Evolutionary conservation across 2,888 invertebrate genomes (phyloP).

Genomic region (Trissolcus brochymenae): DNA sequence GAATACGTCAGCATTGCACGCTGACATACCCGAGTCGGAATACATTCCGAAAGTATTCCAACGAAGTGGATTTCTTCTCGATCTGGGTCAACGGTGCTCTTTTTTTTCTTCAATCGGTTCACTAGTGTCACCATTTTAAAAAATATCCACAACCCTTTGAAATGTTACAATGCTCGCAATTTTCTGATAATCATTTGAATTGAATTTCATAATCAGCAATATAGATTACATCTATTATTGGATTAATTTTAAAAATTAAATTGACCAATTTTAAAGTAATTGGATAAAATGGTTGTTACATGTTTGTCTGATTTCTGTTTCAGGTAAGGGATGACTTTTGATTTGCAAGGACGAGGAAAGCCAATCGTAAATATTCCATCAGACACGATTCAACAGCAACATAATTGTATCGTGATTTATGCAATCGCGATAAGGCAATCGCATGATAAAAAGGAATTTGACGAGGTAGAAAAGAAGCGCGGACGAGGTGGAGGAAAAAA

Average conservation of each 20-base stretch:
- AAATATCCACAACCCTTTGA: no score
- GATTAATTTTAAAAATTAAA: no score
- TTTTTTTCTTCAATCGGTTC: constrained; percentile 24
- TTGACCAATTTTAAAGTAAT: neutral
- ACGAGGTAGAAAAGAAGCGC: constrained; percentile 4
- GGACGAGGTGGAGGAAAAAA: constrained; percentile 8
- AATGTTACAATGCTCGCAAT: no score
- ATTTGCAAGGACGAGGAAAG: constrained; percentile 11
- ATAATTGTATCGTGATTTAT: constrained; percentile 52
- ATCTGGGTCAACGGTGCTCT: constrained; percentile 52
- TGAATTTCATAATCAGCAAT: no score
- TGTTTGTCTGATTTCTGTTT: constrained; percentile 28
- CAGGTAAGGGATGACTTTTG: constrained; percentile 33
- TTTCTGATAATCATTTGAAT: no score
- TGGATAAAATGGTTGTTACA: neutral
- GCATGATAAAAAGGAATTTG: constrained; percentile 45
- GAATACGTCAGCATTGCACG: constrained; percentile 51
- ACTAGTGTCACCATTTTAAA: constrained; percentile 8
- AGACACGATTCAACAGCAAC: constrained; percentile 37
- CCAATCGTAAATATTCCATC: constrained; percentile 29
- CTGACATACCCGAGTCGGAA: constrained; percentile 36
- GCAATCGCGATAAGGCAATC: constrained; percentile 43
- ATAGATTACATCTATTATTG: no score
- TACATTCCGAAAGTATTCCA: constrained; percentile 50
- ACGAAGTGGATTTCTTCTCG: constrained; percentile 42